Conservation (phyloP, 2,888 invertebrate genomes). For the Chymomyza caudatula region DNA sequence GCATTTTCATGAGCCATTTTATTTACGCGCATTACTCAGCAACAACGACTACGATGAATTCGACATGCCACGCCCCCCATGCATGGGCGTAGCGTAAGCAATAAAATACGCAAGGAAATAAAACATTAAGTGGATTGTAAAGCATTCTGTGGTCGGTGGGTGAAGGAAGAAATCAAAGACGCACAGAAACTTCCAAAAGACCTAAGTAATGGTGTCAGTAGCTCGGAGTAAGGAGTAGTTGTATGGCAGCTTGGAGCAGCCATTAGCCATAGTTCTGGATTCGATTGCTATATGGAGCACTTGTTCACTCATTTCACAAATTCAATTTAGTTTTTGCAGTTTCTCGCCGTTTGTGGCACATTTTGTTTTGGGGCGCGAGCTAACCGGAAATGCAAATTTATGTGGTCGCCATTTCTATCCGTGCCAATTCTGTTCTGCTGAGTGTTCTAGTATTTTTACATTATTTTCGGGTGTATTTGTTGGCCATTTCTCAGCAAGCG, state of each 20-base stretch:
- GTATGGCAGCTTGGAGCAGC: no score
- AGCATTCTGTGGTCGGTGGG: background rate
- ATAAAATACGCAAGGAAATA: conserved; percentile 20
- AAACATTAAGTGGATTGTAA: background rate
- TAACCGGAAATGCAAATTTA: conserved; percentile 25
- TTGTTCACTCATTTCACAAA: conserved; percentile 28
- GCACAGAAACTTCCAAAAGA: conserved; percentile 20
- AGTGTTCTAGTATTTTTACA: background rate
- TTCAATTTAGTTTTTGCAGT: conserved; percentile 22
- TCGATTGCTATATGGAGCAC: conserved; percentile 24
- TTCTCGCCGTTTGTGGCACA: background rate
- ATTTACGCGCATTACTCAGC: conserved; percentile 27
- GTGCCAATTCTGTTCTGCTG: conserved; percentile 12
- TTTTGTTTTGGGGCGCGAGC: conserved; percentile 6
- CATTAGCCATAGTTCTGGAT: conserved; percentile 14
- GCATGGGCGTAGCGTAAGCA: conserved; percentile 26
- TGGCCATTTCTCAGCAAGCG: background rate
- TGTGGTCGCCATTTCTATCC: conserved; percentile 18
- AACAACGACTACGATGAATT: background rate
- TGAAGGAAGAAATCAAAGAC: background rate
- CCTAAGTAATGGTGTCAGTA: conserved; percentile 28
- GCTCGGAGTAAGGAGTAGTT: no score
- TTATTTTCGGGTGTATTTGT: background rate
- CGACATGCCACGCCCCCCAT: conserved; percentile 29
- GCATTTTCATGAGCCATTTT: conserved; percentile 30